Evolutionary conservation across 2,113 vertebrate genomes (phyloP), one percentile per base, ranked within the genome.

Genomic region (Rousettus leschenaultii): DNA sequence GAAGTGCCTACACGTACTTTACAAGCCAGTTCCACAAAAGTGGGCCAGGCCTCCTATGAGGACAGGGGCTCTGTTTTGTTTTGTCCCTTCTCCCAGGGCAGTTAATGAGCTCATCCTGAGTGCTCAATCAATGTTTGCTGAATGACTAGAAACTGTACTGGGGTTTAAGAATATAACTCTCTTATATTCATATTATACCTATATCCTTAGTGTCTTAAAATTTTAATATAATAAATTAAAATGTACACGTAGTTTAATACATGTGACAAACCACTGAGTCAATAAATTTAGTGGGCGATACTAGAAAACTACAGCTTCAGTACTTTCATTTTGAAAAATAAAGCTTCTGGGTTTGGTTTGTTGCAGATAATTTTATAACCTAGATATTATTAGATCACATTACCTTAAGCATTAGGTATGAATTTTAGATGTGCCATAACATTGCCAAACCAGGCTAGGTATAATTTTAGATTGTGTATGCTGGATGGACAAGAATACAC

Each of bases 281-380:
- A 57, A 38, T 65, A 86, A 94, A 83, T 86, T 65, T 61, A 40
- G 11, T 66, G 22, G 35, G 9, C 4, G 86, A 78, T 61, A 13
- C 26, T 51, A 43, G 26, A 63, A 89, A 94, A 24, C 11, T 19
- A 63, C 7, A 55, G 24, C 9, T 38, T n/a, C 1, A 66, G 7
- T 38, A 68, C 28, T 74, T 89, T 53, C 65, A 16, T 53, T 80
- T 65, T 87, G 12, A 94, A 96, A 93, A 86, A 43, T 40, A 82
- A 65, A 89, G 28, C 35, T 86, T 90, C 59, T 65, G 21, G 24
- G 53, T 40, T 89, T 86, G 18, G 15, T 45, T 68, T 59, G 6
- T 40, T 89, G 63, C 11, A 35, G 2, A 66, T 55, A 53, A 73
- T 61, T 92, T 82, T 66, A 68, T 15, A 90, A 73, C 70, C 5